phyloP scores from a whole-genome alignment of 2,113 vertebrate genomes.

The Micromys minutus region DNA sequence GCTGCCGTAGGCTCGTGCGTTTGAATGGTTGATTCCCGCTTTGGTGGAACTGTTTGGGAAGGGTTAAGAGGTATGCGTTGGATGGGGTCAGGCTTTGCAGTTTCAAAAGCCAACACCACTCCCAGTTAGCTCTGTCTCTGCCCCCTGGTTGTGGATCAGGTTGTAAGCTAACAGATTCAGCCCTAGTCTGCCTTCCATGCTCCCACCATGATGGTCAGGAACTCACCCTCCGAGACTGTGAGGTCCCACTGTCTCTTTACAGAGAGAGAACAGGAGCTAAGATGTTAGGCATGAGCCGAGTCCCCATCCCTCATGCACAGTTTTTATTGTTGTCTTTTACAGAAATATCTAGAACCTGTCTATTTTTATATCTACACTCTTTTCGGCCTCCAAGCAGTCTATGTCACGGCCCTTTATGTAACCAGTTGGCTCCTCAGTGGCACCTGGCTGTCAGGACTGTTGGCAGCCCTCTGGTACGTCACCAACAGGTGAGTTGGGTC shows the following conservation, averaged over 20 bases:
- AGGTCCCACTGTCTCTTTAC: not conserved
- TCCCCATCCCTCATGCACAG: not conserved
- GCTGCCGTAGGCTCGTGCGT: not conserved
- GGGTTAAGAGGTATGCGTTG: not conserved
- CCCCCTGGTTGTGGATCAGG: not conserved
- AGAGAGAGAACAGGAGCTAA: not conserved
- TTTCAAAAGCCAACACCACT: not conserved
- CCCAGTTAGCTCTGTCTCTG: not conserved
- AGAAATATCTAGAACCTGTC: constrained; percentile 95
- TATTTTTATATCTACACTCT: constrained; percentile 99
- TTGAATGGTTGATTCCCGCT: not conserved
- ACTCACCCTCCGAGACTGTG: not conserved
- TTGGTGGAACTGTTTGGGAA: not conserved
- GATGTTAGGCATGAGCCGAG: not conserved
- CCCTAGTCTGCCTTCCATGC: not conserved
- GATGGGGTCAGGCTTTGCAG: not conserved
- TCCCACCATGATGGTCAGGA: not conserved
- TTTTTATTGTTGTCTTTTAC: constrained; percentile 73
- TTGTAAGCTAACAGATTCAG: not conserved
- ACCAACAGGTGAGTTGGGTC: constrained; percentile 92
- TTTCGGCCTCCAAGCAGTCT: constrained; percentile 95
- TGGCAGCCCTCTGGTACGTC: constrained; percentile 95
- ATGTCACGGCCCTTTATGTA: constrained; percentile 93
- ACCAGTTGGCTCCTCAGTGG: constrained; percentile 97
- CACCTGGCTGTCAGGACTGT: constrained; percentile 93